phyloP scores from a whole-genome alignment of 2,797 vertebrate genomes.

The Anas flavirostris region DNA sequence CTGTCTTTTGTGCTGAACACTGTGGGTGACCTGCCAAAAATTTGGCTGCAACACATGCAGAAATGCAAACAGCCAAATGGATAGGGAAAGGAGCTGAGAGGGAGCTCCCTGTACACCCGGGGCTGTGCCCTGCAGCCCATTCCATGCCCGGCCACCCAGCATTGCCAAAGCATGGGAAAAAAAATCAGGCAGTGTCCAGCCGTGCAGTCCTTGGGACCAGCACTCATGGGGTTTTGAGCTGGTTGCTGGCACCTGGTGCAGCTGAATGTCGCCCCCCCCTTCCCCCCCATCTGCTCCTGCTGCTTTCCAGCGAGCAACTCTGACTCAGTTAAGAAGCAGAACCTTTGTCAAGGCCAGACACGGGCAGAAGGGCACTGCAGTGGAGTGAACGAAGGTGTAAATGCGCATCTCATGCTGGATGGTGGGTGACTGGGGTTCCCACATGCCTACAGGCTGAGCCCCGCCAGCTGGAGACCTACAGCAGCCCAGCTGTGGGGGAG shows the following conservation, averaged over 20 bases:
- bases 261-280: fast-evolving
- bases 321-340: neutral
- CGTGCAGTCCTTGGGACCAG: neutral
- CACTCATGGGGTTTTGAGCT: fast-evolving
- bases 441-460: fast-evolving
- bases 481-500: neutral
- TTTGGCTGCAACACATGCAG: neutral
- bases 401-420: neutral
- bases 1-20: neutral
- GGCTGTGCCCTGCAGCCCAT: neutral
- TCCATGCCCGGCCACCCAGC: neutral
- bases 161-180: neutral
- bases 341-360: fast-evolving
- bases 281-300: fast-evolving
- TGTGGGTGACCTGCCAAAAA: neutral
- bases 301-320: neutral
- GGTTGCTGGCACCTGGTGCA: neutral
- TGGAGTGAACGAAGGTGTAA: neutral
- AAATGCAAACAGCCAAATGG: neutral
- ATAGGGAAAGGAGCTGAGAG: neutral
- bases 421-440: fast-evolving
- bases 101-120: neutral
- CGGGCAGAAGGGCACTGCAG: neutral
- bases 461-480: neutral
- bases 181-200: neutral